phyloP scores from a whole-genome alignment of 2,113 vertebrate species.

The Lycaon pictus region DNA sequence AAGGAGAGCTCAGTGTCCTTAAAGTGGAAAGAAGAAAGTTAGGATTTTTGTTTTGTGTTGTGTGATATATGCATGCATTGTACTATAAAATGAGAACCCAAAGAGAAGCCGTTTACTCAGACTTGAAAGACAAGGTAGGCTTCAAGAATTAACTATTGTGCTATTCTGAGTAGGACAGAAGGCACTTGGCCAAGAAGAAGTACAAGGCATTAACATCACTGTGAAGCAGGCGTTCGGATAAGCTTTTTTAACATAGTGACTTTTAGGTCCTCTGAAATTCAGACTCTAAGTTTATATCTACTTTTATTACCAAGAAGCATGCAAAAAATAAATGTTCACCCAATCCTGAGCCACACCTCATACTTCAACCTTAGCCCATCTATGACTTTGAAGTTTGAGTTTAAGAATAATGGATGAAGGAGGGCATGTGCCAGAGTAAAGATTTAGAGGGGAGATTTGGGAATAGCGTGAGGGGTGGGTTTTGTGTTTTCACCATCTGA shows the following conservation, averaged over 20 bases:
- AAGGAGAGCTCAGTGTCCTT: not conserved
- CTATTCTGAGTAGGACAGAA: not conserved
- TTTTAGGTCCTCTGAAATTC: not conserved
- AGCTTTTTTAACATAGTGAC: not conserved
- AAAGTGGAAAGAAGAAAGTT: not conserved
- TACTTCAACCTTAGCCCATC: not conserved
- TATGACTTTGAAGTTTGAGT: not conserved
- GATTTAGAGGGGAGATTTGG: not conserved
- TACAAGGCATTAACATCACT: not conserved
- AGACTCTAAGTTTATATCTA: not conserved
- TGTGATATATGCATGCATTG: rapidly evolving
- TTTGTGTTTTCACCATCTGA: no score
- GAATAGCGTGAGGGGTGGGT: no score
- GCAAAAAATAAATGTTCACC: not conserved
- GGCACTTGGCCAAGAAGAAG: not conserved
- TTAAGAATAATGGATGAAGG: not conserved
- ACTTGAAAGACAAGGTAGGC: not conserved
- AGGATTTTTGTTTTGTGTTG: not conserved
- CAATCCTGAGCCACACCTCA: not conserved
- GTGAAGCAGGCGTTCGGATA: not conserved
- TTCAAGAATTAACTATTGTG: not conserved
- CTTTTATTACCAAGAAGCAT: not conserved
- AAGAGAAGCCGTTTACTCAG: not conserved
- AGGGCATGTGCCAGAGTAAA: not conserved
- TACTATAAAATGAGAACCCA: not conserved